phyloP scores from a whole-genome alignment of 2,113 vertebrate species.

The Python bivittatus region DNA sequence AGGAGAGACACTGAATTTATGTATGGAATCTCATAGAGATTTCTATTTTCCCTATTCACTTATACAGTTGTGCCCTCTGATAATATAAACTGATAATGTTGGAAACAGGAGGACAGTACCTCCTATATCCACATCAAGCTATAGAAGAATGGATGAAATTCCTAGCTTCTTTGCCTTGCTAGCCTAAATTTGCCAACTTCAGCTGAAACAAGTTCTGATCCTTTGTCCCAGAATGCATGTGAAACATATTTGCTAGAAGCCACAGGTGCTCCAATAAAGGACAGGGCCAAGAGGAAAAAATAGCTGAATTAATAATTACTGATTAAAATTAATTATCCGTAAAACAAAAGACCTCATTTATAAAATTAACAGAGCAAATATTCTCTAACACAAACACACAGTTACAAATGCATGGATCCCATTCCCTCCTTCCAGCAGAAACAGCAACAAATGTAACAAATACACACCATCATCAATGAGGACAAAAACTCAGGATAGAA shows the following conservation, averaged over 20 bases:
- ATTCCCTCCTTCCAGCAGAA: too few species aligned
- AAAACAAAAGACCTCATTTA: too few species aligned
- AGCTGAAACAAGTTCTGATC: not conserved
- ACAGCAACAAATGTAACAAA: too few species aligned
- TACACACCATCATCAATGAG: too few species aligned
- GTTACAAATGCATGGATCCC: too few species aligned
- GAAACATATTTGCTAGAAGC: not conserved
- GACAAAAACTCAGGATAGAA: too few species aligned
- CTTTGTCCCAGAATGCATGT: not conserved
- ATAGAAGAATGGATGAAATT: not conserved
- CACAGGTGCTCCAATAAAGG: not conserved
- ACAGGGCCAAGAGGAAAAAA: too few species aligned
- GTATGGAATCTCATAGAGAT: not conserved
- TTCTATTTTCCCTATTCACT: not conserved
- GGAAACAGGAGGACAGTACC: not conserved
- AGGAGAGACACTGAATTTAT: not conserved
- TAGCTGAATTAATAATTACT: not conserved
- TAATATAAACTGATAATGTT: not conserved
- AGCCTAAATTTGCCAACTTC: not conserved
- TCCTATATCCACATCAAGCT: not conserved
- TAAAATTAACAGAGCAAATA: not conserved
- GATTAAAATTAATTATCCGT: not conserved
- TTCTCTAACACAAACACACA: not conserved
- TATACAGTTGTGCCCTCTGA: not conserved
- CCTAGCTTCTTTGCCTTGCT: not conserved